Evolutionary conservation across 2,888 invertebrate species (phyloP), one percentile per base, ranked within the genome.

Genomic region (Heliconius ismenius): DNA sequence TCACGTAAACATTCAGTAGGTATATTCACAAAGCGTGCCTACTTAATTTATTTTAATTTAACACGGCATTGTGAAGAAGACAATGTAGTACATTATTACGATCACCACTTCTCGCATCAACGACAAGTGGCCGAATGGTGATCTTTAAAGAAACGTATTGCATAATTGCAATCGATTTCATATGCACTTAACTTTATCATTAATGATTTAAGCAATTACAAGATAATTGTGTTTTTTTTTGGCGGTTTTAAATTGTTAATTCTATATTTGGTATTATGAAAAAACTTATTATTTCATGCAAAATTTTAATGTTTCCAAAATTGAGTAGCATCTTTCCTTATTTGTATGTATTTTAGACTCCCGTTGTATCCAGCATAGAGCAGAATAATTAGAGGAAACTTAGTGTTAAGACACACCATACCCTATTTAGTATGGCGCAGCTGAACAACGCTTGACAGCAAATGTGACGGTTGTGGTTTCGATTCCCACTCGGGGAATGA

Each of bases 141-240:
- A 67, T 67, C 65, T 67, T 67, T 67, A 67, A 39, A 67, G 65
- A 67, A 67, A 67, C 65, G 39, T 67, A 39, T 67, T 67, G 65
- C 24, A 67, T 39, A 67, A 67, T 67, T 67, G 65, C 36, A 67
- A 24, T 67, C 26, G 26, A 26, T 26, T 26, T 26, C 26, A 26
- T 26, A 26, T 26, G 26, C 26, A 26, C 26, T 26, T 26, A 26
- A 65, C 11, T 65, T 65, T 65, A 65, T 65, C 65, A 65, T n/a
- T 65, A 10, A 65, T 65, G n/a, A 65, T 65, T 65, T 24, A n/a
- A 65, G 65, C 36, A 64, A 64, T 65, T 65, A 39, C 11, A 39
- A 13, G n/a, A 64, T 65, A 36, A 65, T 65, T 36, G 28, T 62
- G 60, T 62, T 1, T 60, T 13, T 62, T 62, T 62, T 26, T 26